A percentile compares a stretch with the other conserved stretches of the same genome.
These are phyloP conservation scores for Pseudochromis fuscus DNA, from an alignment of 2,797 vertebrate species.

Conservation along the genomic window DNA sequence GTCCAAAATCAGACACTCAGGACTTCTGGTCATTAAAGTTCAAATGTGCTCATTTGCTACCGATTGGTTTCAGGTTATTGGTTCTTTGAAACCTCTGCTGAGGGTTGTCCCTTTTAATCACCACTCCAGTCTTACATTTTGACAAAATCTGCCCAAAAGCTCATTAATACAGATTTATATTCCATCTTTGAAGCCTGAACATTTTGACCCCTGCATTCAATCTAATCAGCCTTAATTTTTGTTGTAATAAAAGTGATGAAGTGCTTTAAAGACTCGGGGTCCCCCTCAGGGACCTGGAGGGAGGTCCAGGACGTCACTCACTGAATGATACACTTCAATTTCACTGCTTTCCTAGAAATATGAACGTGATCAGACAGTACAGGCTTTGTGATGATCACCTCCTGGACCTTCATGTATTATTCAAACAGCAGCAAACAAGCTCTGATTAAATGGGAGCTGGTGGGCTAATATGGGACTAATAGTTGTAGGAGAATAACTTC, in stretches of 20 bases:
- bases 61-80: constrained; percentile 1
- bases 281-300: not conserved
- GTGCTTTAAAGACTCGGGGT: constrained; percentile 4
- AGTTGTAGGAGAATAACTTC: constrained; percentile 4
- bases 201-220: not conserved
- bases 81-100: not conserved
- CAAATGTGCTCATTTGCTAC: not conserved
- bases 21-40: too few species aligned
- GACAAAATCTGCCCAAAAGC: not conserved
- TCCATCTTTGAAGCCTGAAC: constrained; percentile 13
- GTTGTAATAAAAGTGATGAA: not conserved
- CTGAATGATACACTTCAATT: constrained; percentile 1
- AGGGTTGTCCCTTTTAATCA: not conserved
- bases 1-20: too few species aligned
- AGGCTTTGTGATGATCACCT: not conserved
- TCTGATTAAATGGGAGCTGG: constrained; percentile 19
- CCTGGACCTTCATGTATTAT: not conserved
- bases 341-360: not conserved
- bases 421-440: constrained; percentile 12
- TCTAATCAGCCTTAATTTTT: not conserved
- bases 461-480: not conserved
- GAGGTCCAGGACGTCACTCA: not conserved
- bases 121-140: not conserved
- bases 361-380: not conserved
- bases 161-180: constrained; percentile 20